Percentiles rank a stretch among this genome's conserved stretches.
Evolutionary conservation across 2,888 invertebrate species (phyloP).

Genomic region (Norana najaformis): DNA sequence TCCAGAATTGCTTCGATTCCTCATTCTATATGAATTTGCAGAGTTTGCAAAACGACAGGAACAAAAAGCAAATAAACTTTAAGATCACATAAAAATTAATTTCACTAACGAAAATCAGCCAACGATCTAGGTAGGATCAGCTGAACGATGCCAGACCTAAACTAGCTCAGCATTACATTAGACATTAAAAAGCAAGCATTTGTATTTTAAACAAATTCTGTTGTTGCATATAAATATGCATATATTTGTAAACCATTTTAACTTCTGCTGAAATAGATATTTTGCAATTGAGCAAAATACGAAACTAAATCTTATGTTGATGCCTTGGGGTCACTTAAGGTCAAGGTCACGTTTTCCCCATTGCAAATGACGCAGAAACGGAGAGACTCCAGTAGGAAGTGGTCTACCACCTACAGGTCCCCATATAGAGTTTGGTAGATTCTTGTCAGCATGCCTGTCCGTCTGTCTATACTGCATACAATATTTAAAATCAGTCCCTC

Average conservation of each 20-base stretch:
- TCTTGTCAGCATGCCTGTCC: no score
- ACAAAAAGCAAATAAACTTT: neutral
- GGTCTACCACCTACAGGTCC: no score
- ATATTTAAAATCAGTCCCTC: no score
- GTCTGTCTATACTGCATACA: no score
- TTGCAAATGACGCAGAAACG: neutral
- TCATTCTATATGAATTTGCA: conserved; percentile 50
- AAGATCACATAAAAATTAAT: neutral
- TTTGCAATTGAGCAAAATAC: neutral
- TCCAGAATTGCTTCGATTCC: conserved; percentile 65
- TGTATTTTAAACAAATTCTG: neutral
- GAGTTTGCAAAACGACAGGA: no score
- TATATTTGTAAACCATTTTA: neutral
- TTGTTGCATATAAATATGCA: neutral
- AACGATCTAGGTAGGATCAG: neutral
- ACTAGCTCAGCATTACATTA: neutral
- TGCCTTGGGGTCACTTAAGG: neutral
- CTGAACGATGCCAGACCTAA: neutral
- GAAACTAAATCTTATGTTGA: neutral
- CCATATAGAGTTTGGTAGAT: no score
- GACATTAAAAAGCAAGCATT: neutral
- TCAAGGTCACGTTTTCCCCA: neutral
- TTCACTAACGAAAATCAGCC: neutral
- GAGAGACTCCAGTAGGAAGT: neutral
- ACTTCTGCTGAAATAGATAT: neutral